Evolutionary conservation across 1,140 invertebrate genomes (phyloP), one percentile per base, ranked within the genome.

Genomic region (Triops cancriformis): DNA sequence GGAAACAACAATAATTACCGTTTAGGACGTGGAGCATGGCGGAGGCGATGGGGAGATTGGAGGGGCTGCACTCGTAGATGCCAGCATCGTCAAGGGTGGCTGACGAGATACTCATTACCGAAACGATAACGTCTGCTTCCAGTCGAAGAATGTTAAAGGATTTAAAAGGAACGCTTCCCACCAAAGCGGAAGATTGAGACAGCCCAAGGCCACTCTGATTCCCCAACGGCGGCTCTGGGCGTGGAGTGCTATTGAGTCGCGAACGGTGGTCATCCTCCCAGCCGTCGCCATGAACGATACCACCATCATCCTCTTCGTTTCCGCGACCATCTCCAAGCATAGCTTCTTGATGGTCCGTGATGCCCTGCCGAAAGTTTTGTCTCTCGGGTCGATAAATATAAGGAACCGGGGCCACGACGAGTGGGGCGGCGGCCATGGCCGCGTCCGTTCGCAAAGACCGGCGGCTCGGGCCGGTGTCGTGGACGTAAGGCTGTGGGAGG

Each of bases 11-110:
- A 64, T 64, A 64, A 64, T 64, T 77, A 78, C 78, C 78, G 41
- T 78, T 72, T 27, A 78, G 74, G 10, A 78, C 78, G 37, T 78
- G 78, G 10, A 78, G 74, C 41, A 74, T 78, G n/a, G 76, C 78
- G 74, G 77, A 77, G 45, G 74, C 73, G n/a, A 74, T 27, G 51
- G 28, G 42, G 26, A 78, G 31, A 51, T 45, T 78, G 23, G 78
- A 76, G 10, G 78, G 78, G 26, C 37, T 26, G 23, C 78, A 78
- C 28, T 28, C 26, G 28, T 78, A 78, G 26, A 78, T 26, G 12
- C 78, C 78, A 1, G 73, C 74, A 43, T 75, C 73, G 28, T 41
- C 74, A 23, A 27, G 37, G 28, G 26, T 45, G 28, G 74, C 75
- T 14, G 37, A 27, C 9, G 41, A 76, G 12, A 78, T 78, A 14